Percentiles rank a stretch among this genome's conserved stretches.
Evolutionary conservation across 2,888 invertebrate genomes (phyloP).

Genomic region (Melanostoma mellinum): DNA sequence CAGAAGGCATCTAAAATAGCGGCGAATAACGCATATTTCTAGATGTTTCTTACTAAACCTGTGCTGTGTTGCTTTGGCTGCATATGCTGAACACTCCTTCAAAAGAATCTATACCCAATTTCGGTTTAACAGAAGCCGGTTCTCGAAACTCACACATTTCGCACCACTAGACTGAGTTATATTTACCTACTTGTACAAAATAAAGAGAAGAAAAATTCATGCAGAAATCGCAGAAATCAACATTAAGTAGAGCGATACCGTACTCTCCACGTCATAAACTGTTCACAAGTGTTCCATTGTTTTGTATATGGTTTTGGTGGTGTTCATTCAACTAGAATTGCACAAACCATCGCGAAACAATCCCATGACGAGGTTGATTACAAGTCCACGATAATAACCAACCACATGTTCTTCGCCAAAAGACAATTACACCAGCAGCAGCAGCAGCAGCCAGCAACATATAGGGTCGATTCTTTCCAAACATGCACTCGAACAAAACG

Average conservation of each 20-base stretch:
- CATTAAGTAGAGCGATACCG: slow-evolving; percentile 10
- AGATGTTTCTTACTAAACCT: too few relatives aligned
- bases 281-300: slow-evolving; percentile 35
- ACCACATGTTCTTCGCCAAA: slow-evolving; percentile 21
- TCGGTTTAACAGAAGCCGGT: too few relatives aligned
- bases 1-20: too few relatives aligned
- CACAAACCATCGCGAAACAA: slow-evolving; percentile 36
- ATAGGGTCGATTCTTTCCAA: slow-evolving; percentile 48
- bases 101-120: too few relatives aligned
- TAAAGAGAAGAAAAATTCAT: too few relatives aligned
- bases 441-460: slow-evolving; percentile 4
- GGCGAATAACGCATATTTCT: too few relatives aligned
- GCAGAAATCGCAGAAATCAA: not conserved
- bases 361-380: slow-evolving; percentile 28
- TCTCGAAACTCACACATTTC: too few relatives aligned
- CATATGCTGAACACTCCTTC: too few relatives aligned
- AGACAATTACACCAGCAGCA: slow-evolving; percentile 24
- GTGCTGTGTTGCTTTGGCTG: too few relatives aligned
- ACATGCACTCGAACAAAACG: slow-evolving; percentile 62
- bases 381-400: slow-evolving; percentile 19
- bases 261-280: slow-evolving; percentile 8
- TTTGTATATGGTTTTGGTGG: slow-evolving; percentile 5
- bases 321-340: slow-evolving; percentile 43
- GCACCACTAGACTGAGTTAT: too few relatives aligned
- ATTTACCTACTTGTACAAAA: too few relatives aligned